A percentile compares a stretch with the other conserved stretches of the same genome.
Conservation (phyloP, 1,140 invertebrate species). For the Pachyrhynchus sulphureomaculatus region DNA sequence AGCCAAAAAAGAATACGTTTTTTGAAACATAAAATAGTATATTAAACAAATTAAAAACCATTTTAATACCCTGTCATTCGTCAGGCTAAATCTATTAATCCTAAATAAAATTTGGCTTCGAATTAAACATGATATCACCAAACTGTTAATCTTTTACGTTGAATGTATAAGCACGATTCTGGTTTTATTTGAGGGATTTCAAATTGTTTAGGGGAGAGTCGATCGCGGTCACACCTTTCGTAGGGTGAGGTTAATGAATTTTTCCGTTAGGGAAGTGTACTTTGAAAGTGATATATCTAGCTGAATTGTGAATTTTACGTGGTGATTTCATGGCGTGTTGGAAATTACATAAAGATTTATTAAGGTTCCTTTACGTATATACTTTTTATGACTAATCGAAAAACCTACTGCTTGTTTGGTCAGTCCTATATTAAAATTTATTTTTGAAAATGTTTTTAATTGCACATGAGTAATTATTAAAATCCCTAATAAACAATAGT, state of each 20-base stretch:
- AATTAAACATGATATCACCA: conserved; percentile 7
- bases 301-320: conserved; percentile 6
- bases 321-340: no score
- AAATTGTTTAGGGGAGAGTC: conserved; percentile 9
- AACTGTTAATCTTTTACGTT: conserved; percentile 8
- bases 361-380: no score
- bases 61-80: background rate
- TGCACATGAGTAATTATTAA: no score
- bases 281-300: conserved; percentile 17
- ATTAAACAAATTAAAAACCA: no score
- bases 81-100: background rate
- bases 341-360: background rate
- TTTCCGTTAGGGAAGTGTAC: conserved; percentile 6
- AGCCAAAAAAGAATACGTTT: no score
- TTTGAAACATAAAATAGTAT: no score
- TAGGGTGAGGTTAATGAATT: conserved; percentile 25
- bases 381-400: no score
- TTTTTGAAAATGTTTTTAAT: no score
- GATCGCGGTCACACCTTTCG: conserved; percentile 20
- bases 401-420: no score
- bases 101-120: conserved; percentile 17
- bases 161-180: conserved; percentile 19
- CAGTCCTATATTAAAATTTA: no score
- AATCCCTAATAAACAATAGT: no score
- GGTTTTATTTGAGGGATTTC: conserved; percentile 5